phyloP scores from a whole-genome alignment of 2,113 vertebrate genomes.

The Helogale parvula region DNA sequence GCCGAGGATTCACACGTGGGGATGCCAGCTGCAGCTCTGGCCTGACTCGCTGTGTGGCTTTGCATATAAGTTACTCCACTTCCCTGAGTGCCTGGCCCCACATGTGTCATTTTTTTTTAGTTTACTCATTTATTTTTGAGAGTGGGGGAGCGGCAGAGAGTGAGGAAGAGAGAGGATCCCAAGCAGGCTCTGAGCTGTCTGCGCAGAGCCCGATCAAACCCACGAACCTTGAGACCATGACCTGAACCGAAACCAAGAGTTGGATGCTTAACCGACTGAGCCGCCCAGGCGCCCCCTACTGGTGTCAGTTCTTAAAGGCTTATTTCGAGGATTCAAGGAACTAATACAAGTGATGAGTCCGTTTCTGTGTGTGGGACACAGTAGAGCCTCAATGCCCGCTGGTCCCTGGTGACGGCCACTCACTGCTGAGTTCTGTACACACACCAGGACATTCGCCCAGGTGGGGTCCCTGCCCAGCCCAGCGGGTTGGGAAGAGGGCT shows the following conservation, averaged over 20 bases:
- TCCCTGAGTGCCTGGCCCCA: not conserved
- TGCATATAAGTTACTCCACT: not conserved
- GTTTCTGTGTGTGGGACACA: not conserved
- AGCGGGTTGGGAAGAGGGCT: not conserved
- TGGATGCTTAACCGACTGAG: too few species aligned
- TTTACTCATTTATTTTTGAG: too few species aligned
- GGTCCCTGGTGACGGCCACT: not conserved
- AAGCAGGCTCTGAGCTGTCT: too few species aligned
- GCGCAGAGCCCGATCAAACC: too few species aligned
- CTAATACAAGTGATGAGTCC: not conserved
- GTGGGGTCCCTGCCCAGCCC: not conserved
- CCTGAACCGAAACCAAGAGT: too few species aligned
- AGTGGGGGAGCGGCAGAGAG: too few species aligned
- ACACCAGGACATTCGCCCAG: not conserved
- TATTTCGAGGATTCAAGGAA: not conserved
- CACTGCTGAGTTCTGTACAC: not conserved
- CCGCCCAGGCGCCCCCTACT: too few species aligned
- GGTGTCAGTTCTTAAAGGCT: not conserved
- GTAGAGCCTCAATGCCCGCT: rapidly evolving
- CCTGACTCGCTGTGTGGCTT: not conserved
- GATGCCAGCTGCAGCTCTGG: not conserved
- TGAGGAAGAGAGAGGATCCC: too few species aligned
- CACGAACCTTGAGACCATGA: too few species aligned
- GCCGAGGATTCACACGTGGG: not conserved
- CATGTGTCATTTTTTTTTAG: too few species aligned